Conservation (phyloP, 2,888 invertebrate species). For the Drosophila conformis region DNA sequence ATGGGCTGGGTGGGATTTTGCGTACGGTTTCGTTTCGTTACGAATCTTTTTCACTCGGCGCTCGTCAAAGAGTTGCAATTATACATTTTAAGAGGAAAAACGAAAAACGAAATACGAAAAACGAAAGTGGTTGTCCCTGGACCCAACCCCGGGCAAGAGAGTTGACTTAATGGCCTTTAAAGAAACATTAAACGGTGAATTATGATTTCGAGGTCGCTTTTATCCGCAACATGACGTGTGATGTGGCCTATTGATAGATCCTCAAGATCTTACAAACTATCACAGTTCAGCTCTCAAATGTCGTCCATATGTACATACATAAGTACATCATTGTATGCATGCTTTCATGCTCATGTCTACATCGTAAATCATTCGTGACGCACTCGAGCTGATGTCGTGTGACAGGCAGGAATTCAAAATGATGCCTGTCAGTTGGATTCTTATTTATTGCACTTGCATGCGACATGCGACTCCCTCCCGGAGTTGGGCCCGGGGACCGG, state of each 20-base stretch:
- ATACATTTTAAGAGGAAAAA: conserved; percentile 73
- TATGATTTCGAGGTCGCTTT: conserved; percentile 73
- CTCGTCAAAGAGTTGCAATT: conserved; percentile 78
- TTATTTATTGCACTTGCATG: conserved; percentile 65
- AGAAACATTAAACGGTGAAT: conserved; percentile 62
- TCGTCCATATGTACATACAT: conserved; percentile 15
- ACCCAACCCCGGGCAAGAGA: conserved; percentile 15
- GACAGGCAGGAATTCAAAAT: conserved; percentile 67
- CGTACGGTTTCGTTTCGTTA: conserved; percentile 5
- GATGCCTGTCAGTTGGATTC: conserved; percentile 65
- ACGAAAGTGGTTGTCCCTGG: conserved; percentile 60
- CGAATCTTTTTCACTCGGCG: conserved; percentile 34
- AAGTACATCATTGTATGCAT: too few relatives aligned
- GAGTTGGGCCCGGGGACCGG: conserved; percentile 1
- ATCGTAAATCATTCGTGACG: conserved; percentile 50
- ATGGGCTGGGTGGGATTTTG: conserved; percentile 26
- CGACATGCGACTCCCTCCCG: conserved; percentile 22
- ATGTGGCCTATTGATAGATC: conserved; percentile 14
- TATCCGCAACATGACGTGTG: conserved; percentile 40
- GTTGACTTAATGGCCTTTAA: conserved; percentile 70
- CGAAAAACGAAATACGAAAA: conserved; percentile 52
- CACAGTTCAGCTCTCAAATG: conserved; percentile 26
- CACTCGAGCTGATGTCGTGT: conserved; percentile 44
- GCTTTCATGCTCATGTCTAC: background rate
- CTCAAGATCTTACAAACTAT: conserved; percentile 19